Evolutionary conservation across 2,113 vertebrate species (phyloP).

Genomic region (Oplegnathus fasciatus): DNA sequence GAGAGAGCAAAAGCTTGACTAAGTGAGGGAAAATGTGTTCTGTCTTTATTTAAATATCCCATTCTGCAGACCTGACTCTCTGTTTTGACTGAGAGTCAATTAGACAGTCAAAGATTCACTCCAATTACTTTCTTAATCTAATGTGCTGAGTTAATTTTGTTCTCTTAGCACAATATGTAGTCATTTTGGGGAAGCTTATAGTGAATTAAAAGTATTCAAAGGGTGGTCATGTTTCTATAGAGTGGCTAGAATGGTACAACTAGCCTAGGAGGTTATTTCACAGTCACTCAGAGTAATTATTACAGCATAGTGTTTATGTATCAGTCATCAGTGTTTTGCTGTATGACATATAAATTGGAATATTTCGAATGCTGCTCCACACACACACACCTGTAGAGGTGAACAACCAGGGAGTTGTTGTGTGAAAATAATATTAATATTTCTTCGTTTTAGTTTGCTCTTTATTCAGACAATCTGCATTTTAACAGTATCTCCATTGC

Average conservation of each 20-base stretch:
- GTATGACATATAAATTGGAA: background rate
- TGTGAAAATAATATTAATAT: background rate
- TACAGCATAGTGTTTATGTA: background rate
- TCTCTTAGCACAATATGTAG: slow-evolving; percentile 30
- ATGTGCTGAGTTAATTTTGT: slow-evolving; percentile 41
- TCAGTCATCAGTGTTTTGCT: slow-evolving; percentile 17
- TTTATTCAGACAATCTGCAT: background rate
- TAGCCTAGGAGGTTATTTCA: slow-evolving; percentile 27
- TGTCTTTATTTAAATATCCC: slow-evolving; percentile 39
- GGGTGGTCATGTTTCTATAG: background rate
- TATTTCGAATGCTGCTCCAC: background rate
- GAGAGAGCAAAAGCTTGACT: slow-evolving; percentile 13
- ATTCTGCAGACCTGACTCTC: slow-evolving; percentile 34
- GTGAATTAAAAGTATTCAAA: slow-evolving; percentile 30
- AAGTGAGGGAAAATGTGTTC: slow-evolving; percentile 9
- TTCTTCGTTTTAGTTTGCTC: background rate
- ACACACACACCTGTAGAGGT: background rate
- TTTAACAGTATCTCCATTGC: background rate
- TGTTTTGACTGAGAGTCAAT: slow-evolving; percentile 27
- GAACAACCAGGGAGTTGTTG: background rate
- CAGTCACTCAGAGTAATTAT: slow-evolving; percentile 26
- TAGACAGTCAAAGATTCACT: slow-evolving; percentile 48
- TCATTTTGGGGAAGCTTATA: slow-evolving; percentile 40
- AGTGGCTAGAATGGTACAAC: slow-evolving; percentile 18
- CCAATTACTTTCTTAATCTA: slow-evolving; percentile 46